Conservation (phyloP, 2,888 invertebrate genomes). For the Harpagoxenus sublaevis region DNA sequence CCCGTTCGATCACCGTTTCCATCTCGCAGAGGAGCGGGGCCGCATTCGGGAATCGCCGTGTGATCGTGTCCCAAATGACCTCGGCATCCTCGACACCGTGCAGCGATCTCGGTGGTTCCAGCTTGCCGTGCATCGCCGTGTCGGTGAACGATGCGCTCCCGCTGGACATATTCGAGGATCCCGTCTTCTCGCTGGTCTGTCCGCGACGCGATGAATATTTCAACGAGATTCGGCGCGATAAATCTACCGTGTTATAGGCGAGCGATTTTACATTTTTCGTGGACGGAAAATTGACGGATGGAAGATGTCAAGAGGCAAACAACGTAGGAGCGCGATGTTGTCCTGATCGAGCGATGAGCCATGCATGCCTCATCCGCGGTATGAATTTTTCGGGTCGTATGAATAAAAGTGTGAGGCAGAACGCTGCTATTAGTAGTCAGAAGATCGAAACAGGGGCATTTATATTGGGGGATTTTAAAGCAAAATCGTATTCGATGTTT, state of each 20-base stretch:
- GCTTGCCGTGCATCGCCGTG: conserved; percentile 55
- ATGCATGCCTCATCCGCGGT: not conserved
- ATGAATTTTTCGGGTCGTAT: not conserved
- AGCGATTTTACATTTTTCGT: conserved; percentile 26
- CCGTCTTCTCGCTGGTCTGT: conserved; percentile 11
- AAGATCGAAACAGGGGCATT: not conserved
- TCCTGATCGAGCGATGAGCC: conserved; percentile 12
- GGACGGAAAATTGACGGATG: conserved; percentile 31
- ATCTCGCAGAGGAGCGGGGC: conserved; percentile 80
- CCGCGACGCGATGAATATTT: conserved; percentile 42
- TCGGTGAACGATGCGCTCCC: conserved; percentile 49
- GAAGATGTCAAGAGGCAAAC: conserved; percentile 42
- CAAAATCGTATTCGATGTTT: not conserved
- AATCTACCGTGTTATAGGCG: not conserved
- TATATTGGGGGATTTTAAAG: conserved; percentile 12
- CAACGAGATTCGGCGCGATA: conserved; percentile 26
- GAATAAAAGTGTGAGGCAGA: not conserved
- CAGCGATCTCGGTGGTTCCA: conserved; percentile 68
- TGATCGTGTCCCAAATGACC: conserved; percentile 78
- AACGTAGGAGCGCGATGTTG: conserved; percentile 44
- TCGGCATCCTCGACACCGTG: conserved; percentile 72
- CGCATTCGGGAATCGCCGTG: conserved; percentile 78
- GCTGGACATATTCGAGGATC: conserved; percentile 45
- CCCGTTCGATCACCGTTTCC: conserved; percentile 79
- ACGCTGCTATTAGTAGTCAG: not conserved